Evolutionary conservation across 2,797 vertebrate species (phyloP).

Genomic region (Liparis tanakae): DNA sequence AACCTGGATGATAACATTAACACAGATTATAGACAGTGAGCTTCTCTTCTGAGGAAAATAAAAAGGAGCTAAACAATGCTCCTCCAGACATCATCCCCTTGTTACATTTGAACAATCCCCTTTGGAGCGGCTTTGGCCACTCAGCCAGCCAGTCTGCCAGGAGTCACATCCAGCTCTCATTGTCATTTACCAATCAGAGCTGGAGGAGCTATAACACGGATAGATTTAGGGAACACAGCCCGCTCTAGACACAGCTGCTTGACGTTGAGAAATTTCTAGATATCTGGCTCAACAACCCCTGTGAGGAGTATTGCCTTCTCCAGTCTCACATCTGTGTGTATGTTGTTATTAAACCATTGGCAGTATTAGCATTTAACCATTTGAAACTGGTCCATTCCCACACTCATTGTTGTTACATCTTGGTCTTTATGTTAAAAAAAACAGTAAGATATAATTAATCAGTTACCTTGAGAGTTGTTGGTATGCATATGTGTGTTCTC

Average conservation of each 20-base stretch:
- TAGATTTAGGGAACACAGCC: conserved; percentile 46
- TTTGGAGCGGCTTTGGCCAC: conserved; percentile 60
- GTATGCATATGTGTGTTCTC: neutral
- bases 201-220: conserved; percentile 49
- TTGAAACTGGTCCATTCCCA: conserved; percentile 1
- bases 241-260: conserved; percentile 35
- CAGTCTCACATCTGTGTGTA: conserved; percentile 40
- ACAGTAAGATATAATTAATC: neutral
- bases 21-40: conserved; percentile 44
- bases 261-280: conserved; percentile 21
- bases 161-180: conserved; percentile 60
- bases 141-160: conserved; percentile 51
- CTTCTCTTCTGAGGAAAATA: conserved; percentile 23
- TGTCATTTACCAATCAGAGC: conserved; percentile 68
- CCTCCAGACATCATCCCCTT: conserved; percentile 42
- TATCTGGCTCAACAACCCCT: conserved; percentile 42
- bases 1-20: conserved; percentile 52
- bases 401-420: neutral
- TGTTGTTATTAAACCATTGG: conserved; percentile 36
- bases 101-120: conserved; percentile 63
- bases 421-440: neutral
- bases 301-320: conserved; percentile 38
- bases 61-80: conserved; percentile 28
- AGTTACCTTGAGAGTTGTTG: neutral
- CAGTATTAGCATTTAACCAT: conserved; percentile 40